Conservation (phyloP, 2,888 invertebrate genomes). For the Noctua fimbriata region DNA sequence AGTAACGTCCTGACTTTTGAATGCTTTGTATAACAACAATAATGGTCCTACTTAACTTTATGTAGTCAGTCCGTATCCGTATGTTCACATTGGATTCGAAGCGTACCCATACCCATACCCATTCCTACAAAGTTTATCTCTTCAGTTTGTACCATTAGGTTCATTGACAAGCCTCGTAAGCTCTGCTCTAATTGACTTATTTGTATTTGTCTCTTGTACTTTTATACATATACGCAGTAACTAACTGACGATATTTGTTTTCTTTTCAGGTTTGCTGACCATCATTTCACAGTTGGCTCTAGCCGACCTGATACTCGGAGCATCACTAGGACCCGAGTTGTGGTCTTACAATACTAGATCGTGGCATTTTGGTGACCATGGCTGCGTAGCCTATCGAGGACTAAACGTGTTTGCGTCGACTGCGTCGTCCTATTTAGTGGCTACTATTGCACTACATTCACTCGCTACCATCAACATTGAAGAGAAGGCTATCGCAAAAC, state of each 20-base stretch:
- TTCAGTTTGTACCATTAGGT: constrained; percentile 14
- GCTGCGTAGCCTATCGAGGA: constrained; percentile 90
- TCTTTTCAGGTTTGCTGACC: constrained; percentile 87
- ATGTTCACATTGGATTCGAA: constrained; percentile 14
- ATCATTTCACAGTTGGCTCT: constrained; percentile 89
- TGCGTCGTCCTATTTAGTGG: constrained; percentile 89
- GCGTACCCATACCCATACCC: too few relatives aligned
- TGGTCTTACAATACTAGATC: constrained; percentile 87
- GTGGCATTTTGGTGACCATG: constrained; percentile 87
- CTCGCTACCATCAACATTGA: constrained; percentile 89
- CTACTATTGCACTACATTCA: constrained; percentile 90
- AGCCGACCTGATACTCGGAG: constrained; percentile 86
- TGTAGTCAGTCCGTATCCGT: background rate
- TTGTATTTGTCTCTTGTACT: constrained; percentile 2
- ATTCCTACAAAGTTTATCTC: background rate
- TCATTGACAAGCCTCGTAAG: constrained; percentile 5
- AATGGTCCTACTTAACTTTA: constrained; percentile 11
- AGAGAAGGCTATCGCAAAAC: constrained; percentile 80
- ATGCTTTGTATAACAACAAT: constrained; percentile 12
- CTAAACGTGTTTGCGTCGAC: constrained; percentile 89
- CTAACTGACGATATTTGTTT: constrained; percentile 10
- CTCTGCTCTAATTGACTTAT: constrained; percentile 35
- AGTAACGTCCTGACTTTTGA: constrained; percentile 18
- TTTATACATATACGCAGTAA: background rate
- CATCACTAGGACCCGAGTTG: constrained; percentile 87